phyloP scores from a whole-genome alignment of 2,113 vertebrate genomes.

The Corythaixoides concolor region DNA sequence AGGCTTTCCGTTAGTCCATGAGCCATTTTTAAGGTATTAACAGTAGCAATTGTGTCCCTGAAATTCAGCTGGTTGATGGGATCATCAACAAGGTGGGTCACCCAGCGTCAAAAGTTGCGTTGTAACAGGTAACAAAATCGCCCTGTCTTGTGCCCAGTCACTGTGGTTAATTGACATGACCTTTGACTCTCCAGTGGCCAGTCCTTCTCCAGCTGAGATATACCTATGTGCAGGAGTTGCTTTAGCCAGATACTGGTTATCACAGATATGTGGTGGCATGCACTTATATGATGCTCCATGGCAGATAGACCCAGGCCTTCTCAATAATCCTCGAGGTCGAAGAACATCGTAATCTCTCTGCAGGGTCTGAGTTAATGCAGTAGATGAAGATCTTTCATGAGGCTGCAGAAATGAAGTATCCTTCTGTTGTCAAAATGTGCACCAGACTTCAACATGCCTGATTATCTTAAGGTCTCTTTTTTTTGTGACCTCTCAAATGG shows the following conservation, averaged over 20 bases:
- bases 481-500: neutral
- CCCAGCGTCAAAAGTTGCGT: neutral
- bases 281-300: neutral
- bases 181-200: rapidly evolving
- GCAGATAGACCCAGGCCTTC: neutral
- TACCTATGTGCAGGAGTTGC: neutral
- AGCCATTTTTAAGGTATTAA: neutral
- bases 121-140: neutral
- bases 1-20: neutral
- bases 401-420: neutral
- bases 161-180: neutral
- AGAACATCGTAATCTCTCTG: neutral
- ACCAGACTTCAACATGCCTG: neutral
- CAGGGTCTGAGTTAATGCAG: neutral
- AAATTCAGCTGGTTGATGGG: neutral
- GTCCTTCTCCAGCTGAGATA: neutral
- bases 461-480: neutral
- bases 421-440: neutral
- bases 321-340: neutral
- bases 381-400: neutral
- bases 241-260: neutral
- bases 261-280: neutral
- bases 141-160: neutral
- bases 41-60: neutral
- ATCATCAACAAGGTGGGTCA: neutral